Evolutionary conservation across 1,140 invertebrate species (phyloP).

Genomic region (Centruroides vittatus): DNA sequence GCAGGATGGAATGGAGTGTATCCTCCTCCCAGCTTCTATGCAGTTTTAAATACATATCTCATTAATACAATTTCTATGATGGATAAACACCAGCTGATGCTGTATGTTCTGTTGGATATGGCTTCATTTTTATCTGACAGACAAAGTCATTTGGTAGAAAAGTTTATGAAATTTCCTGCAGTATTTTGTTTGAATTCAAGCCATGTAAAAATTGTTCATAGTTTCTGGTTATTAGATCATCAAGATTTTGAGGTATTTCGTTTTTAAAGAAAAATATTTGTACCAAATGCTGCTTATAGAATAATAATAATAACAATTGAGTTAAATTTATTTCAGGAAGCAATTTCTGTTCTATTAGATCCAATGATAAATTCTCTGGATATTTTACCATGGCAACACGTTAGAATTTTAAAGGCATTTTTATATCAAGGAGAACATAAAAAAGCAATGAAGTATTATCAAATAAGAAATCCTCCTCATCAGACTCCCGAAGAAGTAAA

Average conservation of each 20-base stretch:
- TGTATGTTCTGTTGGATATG: conserved; percentile 68
- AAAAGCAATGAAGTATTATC: conserved; percentile 39
- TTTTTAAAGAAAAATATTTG: no score
- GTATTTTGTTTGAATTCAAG: conserved; percentile 54
- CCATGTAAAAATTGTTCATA: conserved; percentile 56
- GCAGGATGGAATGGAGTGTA: conserved; percentile 50
- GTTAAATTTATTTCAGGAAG: conserved; percentile 12
- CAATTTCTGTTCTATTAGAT: conserved; percentile 30
- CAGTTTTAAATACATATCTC: conserved; percentile 55
- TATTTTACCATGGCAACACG: conserved; percentile 42
- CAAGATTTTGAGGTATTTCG: conserved; percentile 43
- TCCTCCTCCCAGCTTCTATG: conserved; percentile 63
- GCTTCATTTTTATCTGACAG: conserved; percentile 29
- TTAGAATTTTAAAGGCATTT: conserved; percentile 38
- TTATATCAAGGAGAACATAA: conserved; percentile 37
- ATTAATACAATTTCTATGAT: conserved; percentile 37
- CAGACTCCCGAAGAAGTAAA: conserved; percentile 37
- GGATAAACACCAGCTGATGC: conserved; percentile 57
- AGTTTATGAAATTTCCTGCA: conserved; percentile 55
- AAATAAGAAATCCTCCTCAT: conserved; percentile 35
- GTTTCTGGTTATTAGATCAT: conserved; percentile 73
- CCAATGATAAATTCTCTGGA: conserved; percentile 30
- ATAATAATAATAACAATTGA: background rate
- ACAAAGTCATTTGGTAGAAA: conserved; percentile 39
- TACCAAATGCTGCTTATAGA: no score